Evolutionary conservation across 2,888 invertebrate genomes (phyloP), one percentile per base, ranked within the genome.

Genomic region (Ichneumoninae sp.): DNA sequence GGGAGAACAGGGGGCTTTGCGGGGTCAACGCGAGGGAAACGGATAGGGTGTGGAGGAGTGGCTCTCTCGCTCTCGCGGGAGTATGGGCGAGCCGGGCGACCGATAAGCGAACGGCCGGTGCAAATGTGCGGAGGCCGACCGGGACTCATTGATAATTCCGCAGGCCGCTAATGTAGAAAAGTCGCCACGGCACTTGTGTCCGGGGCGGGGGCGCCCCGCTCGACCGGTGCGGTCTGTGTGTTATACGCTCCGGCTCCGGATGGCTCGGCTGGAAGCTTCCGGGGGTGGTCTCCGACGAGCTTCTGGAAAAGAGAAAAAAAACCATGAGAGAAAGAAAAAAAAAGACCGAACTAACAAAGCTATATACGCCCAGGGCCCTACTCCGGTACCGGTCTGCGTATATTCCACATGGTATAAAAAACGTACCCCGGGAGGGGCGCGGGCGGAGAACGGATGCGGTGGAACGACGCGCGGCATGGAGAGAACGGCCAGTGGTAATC

Each of bases 401-500:
- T 90, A 91, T 91, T 90, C 88, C 78, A 47, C 47, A 57, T 82
- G 84, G 89, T 90, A 69, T 78, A 70, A 91, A 92, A 92, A 92
- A 90, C 10, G 87, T 89, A 88, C 89, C 89, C 87, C 88, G 88
- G 87, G 87, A 88, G 90, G 90, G 91, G 89, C 86, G 5, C 40
- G 40, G 88, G 88, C 88, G 87, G 88, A 83, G 84, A 87, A 84
- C 86, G 89, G 87, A 87, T 83, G 85, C 75, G 86, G 86, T 86
- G 87, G 88, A 88, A 83, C 86, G 85, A 84, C 81, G 90, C 88
- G 81, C 74, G 86, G 87, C 79, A 60, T 74, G 52, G 74, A 69
- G 30, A 66, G 70, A 52, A 77, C 80, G 89, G 89, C 89, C 89
- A 90, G 89, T 89, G 90, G 92, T 92, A 92, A 92, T 92, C 92